Conservation (phyloP, 1,140 invertebrate genomes). For the Sitobion miscanthi region DNA sequence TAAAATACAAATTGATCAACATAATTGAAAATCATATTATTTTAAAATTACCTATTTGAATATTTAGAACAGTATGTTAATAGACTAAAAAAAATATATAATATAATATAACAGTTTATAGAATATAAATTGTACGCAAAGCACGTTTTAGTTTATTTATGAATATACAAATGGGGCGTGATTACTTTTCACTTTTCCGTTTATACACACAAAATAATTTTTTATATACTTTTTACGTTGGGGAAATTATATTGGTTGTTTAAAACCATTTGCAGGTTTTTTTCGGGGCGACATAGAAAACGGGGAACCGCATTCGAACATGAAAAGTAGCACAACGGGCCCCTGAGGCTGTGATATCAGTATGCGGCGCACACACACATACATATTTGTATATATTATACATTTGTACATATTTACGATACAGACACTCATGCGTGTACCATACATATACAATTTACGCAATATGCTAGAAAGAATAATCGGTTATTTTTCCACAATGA, state of each 20-base stretch:
- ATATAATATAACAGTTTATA: background rate
- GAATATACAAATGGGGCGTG: background rate
- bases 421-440: background rate
- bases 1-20: background rate
- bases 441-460: background rate
- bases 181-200: background rate
- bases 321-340: conserved; percentile 47
- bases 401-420: background rate
- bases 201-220: background rate
- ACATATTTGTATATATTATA: background rate
- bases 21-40: background rate
- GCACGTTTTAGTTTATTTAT: background rate
- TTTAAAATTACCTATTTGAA: background rate
- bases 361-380: background rate
- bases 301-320: conserved; percentile 9
- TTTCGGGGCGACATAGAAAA: background rate
- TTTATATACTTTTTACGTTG: background rate
- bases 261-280: background rate
- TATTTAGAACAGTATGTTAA: background rate
- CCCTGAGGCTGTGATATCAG: conserved; percentile 38
- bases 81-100: background rate
- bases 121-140: background rate
- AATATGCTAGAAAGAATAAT: conserved; percentile 39
- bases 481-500: conserved; percentile 47
- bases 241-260: conserved; percentile 22